These are phyloP conservation scores for Acropternis orthonyx DNA, from an alignment of 2,797 vertebrate genomes.

Conservation along the genomic window DNA sequence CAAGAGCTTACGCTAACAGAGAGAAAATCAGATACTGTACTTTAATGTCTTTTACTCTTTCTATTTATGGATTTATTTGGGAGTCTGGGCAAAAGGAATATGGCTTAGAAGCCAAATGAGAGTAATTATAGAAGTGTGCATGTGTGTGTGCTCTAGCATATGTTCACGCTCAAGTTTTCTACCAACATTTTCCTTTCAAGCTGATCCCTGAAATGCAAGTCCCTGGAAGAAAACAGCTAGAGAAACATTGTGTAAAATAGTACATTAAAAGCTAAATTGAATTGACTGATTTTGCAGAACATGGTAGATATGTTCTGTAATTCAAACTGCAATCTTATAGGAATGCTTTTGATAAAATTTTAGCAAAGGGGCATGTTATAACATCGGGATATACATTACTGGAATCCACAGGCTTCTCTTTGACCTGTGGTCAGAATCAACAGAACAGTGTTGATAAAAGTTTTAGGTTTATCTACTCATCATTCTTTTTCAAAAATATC, in stretches of 20 bases:
- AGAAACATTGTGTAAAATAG: background rate
- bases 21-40: background rate
- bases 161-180: background rate
- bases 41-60: background rate
- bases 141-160: background rate
- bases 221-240: background rate
- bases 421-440: background rate
- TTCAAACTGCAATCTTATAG: background rate
- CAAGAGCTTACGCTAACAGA: background rate
- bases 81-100: background rate
- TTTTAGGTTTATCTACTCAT: background rate
- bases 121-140: background rate
- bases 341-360: background rate
- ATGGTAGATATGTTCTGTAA: background rate
- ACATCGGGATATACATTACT: background rate
- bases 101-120: background rate
- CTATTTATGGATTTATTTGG: slow-evolving; percentile 24
- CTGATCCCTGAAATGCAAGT: background rate
- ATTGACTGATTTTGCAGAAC: background rate
- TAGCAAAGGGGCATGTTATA: background rate
- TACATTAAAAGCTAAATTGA: background rate
- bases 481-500: background rate
- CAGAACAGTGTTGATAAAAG: background rate
- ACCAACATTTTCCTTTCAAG: background rate
- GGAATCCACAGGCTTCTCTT: background rate